These are phyloP conservation scores for Chesias legatella DNA, from an alignment of 2,888 invertebrate species.

Conservation along the genomic window DNA sequence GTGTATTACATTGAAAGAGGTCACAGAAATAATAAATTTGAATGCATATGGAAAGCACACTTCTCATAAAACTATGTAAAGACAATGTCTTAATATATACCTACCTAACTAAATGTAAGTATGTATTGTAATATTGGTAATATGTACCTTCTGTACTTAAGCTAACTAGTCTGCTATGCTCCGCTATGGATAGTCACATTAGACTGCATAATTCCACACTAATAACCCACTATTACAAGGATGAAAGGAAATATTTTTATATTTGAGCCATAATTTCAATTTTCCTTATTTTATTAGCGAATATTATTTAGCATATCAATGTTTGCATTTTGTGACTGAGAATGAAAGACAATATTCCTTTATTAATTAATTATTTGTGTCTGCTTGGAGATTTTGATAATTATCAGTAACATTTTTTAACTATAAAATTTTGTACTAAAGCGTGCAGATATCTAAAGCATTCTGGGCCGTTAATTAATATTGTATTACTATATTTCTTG, in stretches of 20 bases:
- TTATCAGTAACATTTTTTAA: no score
- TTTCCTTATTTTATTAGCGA: background rate
- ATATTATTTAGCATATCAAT: slow-evolving; percentile 42
- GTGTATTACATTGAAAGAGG: slow-evolving; percentile 36
- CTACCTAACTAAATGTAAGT: slow-evolving; percentile 22
- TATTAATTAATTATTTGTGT: no score
- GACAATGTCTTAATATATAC: slow-evolving; percentile 43
- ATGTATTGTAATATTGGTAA: no score
- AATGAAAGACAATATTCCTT: slow-evolving; percentile 47
- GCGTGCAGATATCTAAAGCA: no score
- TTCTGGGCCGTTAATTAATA: no score
- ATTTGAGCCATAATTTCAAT: slow-evolving; percentile 1
- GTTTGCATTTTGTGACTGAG: slow-evolving; percentile 39
- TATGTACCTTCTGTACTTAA: no score
- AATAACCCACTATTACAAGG: background rate
- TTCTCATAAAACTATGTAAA: slow-evolving; percentile 48
- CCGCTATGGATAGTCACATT: background rate
- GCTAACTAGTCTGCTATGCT: no score
- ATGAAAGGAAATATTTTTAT: slow-evolving; percentile 7
- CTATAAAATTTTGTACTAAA: no score
- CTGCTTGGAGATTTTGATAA: no score
- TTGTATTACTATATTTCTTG: no score
- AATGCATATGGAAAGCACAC: slow-evolving; percentile 36
- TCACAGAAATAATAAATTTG: slow-evolving; percentile 31
- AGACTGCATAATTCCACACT: slow-evolving; percentile 5